Conservation (phyloP, 2,113 vertebrate genomes). For the Osmerus mordax region DNA sequence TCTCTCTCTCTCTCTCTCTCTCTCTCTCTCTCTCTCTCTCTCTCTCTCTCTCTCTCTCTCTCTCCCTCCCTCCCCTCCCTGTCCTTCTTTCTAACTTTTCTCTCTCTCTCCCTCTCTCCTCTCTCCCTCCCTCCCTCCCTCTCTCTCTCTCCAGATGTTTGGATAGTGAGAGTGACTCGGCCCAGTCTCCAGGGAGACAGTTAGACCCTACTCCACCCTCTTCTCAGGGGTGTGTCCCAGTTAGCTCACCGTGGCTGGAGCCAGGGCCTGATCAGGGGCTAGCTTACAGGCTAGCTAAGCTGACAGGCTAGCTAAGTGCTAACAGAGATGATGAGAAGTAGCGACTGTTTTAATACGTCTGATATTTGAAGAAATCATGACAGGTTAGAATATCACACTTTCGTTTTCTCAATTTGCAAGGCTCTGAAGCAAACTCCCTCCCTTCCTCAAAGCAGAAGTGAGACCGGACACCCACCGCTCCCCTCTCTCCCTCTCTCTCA, state of each 20-base stretch:
- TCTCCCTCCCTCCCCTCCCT: neutral
- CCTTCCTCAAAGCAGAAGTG: neutral
- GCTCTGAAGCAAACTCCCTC: too few species aligned
- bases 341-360: too few species aligned
- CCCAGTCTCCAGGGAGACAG: conserved; percentile 44
- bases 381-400: too few species aligned
- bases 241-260: neutral
- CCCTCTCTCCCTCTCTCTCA: neutral
- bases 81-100: neutral
- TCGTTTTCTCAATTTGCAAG: too few species aligned
- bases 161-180: conserved; percentile 31
- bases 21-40: neutral
- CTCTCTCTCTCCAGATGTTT: conserved; percentile 37
- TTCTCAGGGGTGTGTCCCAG: conserved; percentile 47
- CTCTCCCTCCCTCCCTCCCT: conserved; percentile 3
- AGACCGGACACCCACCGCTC: neutral
- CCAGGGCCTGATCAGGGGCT: neutral
- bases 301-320: too few species aligned
- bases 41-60: neutral
- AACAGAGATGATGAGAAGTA: too few species aligned
- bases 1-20: conserved; percentile 17
- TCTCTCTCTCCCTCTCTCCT: conserved; percentile 5
- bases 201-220: neutral
- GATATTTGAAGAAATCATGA: too few species aligned
- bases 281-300: neutral